Percentiles rank a stretch among this genome's conserved stretches.
These are phyloP conservation scores for Cacatua alba DNA, from an alignment of 2,113 vertebrate species.

Conservation along the genomic window DNA sequence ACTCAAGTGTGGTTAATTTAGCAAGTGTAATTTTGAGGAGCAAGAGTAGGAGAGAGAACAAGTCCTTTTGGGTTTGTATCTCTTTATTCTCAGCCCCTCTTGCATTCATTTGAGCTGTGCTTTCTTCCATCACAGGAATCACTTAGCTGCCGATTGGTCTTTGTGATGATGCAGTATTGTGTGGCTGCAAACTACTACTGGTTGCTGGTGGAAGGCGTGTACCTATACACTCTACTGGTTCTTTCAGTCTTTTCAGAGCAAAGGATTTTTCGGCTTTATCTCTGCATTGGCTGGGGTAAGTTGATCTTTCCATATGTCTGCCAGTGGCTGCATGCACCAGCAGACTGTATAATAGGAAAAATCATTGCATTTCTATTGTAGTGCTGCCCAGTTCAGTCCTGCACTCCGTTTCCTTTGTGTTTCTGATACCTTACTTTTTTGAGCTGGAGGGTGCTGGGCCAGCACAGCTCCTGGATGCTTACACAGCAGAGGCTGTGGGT, in stretches of 20 bases:
- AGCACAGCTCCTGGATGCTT: not conserved
- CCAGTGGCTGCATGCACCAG: not conserved
- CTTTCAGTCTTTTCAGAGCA: constrained; percentile 91
- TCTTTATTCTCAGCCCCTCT: not conserved
- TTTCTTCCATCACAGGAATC: constrained; percentile 76
- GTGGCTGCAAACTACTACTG: constrained; percentile 97
- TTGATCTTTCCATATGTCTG: rapidly evolving
- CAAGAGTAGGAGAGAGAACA: not conserved
- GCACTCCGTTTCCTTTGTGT: not conserved
- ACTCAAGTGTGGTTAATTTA: not conserved
- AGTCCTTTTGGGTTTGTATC: not conserved
- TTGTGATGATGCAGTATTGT: constrained; percentile 98
- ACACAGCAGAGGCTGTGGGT: not conserved
- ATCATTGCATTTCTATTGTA: not conserved
- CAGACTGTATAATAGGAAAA: not conserved
- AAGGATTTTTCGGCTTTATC: constrained; percentile 88
- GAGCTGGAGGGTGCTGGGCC: not conserved
- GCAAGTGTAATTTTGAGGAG: not conserved
- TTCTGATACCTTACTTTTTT: not conserved
- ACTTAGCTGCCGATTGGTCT: constrained; percentile 87
- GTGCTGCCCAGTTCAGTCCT: not conserved
- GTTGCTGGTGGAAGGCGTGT: constrained; percentile 95
- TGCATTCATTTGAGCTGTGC: not conserved
- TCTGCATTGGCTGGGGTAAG: constrained; percentile 95
- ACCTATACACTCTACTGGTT: constrained; percentile 91